Percentiles rank a stretch among this genome's conserved stretches.
These are phyloP conservation scores for Lepus europaeus DNA, from an alignment of 2,113 vertebrate genomes.

Conservation along the genomic window DNA sequence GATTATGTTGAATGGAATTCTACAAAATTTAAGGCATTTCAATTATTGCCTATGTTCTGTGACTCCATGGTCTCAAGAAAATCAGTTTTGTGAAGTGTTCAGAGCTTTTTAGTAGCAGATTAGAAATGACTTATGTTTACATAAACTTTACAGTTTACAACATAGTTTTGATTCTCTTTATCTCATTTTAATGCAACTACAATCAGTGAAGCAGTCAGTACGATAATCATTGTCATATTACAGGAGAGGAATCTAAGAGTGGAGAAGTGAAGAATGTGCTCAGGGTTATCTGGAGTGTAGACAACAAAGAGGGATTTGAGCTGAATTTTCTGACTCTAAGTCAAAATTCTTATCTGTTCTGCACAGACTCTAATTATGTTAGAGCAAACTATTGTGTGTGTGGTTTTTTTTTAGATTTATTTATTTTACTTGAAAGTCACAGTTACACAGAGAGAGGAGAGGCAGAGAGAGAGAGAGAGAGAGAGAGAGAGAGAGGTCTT, in stretches of 20 bases:
- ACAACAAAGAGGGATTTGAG: not conserved
- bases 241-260: not conserved
- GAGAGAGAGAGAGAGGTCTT: too few relatives aligned
- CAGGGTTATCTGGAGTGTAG: not conserved
- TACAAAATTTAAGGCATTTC: not conserved
- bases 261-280: not conserved
- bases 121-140: not conserved
- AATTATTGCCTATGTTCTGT: not conserved
- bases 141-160: not conserved
- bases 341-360: not conserved
- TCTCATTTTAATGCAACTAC: conserved; percentile 24
- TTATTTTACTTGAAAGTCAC: too few relatives aligned
- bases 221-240: not conserved
- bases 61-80: conserved; percentile 22
- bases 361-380: not conserved
- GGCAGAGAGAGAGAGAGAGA: too few relatives aligned
- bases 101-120: not conserved
- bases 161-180: not conserved
- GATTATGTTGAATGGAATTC: not conserved
- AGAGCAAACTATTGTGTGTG: not conserved
- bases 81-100: not conserved
- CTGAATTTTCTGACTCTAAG: not conserved
- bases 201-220: not conserved
- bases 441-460: too few relatives aligned
- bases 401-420: too few relatives aligned